phyloP scores from a whole-genome alignment of 1,140 invertebrate genomes.

The Zaprionus camerounensis region DNA sequence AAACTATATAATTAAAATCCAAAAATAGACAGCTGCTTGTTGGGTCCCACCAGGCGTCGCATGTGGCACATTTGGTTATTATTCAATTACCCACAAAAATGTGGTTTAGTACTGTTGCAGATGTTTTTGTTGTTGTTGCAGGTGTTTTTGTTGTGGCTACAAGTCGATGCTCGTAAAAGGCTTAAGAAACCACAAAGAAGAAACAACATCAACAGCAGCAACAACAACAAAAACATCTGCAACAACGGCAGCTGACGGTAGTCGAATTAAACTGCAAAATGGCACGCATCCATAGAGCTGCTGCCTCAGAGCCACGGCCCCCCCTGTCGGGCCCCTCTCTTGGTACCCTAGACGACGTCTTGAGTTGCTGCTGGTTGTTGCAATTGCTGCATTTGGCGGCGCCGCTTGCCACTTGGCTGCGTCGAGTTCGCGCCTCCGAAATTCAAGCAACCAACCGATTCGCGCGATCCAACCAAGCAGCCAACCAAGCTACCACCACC shows the following conservation, averaged over 20 bases:
- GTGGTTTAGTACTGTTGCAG: slow-evolving; percentile 32
- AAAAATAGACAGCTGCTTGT: not conserved
- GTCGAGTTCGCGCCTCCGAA: slow-evolving; percentile 76
- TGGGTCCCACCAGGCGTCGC: slow-evolving; percentile 22
- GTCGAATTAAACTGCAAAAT: slow-evolving; percentile 77
- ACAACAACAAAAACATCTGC: slow-evolving; percentile 11
- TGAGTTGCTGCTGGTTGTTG: slow-evolving; percentile 9
- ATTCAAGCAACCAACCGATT: slow-evolving; percentile 49
- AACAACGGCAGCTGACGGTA: slow-evolving; percentile 67
- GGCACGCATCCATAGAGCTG: slow-evolving; percentile 73
- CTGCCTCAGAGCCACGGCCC: slow-evolving; percentile 10
- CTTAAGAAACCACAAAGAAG: slow-evolving; percentile 56
- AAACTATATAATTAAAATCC: slow-evolving; percentile 5
- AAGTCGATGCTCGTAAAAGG: slow-evolving; percentile 65
- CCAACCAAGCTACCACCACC: slow-evolving; percentile 47
- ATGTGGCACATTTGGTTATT: slow-evolving; percentile 52
- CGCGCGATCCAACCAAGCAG: slow-evolving; percentile 36
- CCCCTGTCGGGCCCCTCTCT: not conserved
- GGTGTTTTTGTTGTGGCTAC: slow-evolving; percentile 46
- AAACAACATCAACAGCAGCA: slow-evolving; percentile 21
- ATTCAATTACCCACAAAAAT: slow-evolving; percentile 70
- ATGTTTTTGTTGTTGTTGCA: slow-evolving; percentile 13
- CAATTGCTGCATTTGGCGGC: slow-evolving; percentile 72
- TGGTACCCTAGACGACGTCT: not conserved
- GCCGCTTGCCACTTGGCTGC: slow-evolving; percentile 70